These are phyloP conservation scores for Drosophila santomea DNA, from an alignment of 1,140 invertebrate species.

Conservation along the genomic window DNA sequence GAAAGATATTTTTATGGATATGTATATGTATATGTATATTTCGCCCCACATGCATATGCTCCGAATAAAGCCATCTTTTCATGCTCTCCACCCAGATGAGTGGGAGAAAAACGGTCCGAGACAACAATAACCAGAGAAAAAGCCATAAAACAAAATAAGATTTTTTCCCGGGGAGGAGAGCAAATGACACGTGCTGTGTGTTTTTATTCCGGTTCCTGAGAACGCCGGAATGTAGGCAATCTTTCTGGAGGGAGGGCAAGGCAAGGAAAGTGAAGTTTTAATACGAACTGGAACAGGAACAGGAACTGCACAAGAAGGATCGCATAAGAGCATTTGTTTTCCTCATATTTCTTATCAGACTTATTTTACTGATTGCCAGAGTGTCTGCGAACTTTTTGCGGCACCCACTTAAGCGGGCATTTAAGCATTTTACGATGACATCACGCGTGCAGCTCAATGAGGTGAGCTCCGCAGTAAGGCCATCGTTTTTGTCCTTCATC, in stretches of 20 bases:
- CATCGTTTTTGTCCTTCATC: conserved; percentile 22
- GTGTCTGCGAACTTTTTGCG: conserved; percentile 31
- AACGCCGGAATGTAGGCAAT: conserved; percentile 29
- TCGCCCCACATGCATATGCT: conserved; percentile 8
- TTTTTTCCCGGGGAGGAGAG: conserved; percentile 36
- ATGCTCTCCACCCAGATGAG: conserved; percentile 9
- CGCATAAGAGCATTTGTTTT: conserved; percentile 26
- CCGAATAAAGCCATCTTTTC: conserved; percentile 50
- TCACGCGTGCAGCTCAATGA: conserved; percentile 29
- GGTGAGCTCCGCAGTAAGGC: conserved; percentile 30
- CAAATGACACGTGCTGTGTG: conserved; percentile 42
- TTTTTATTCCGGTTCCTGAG: conserved; percentile 18
- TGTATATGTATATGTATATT: background rate
- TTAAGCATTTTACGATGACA: conserved; percentile 64
- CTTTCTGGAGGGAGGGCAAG: background rate
- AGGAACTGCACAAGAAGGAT: conserved; percentile 25
- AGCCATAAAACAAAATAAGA: conserved; percentile 69
- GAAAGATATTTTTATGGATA: conserved; percentile 61
- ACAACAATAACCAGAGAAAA: conserved; percentile 34
- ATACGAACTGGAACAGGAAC: background rate
- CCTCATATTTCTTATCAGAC: conserved; percentile 41
- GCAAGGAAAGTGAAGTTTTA: conserved; percentile 1
- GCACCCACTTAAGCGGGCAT: conserved; percentile 67
- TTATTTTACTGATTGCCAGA: conserved; percentile 36
- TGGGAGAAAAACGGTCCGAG: conserved; percentile 9